A percentile compares a stretch with the other conserved stretches of the same genome.
Evolutionary conservation across 2,113 vertebrate species (phyloP).

Genomic region (Etheostoma spectabile): DNA sequence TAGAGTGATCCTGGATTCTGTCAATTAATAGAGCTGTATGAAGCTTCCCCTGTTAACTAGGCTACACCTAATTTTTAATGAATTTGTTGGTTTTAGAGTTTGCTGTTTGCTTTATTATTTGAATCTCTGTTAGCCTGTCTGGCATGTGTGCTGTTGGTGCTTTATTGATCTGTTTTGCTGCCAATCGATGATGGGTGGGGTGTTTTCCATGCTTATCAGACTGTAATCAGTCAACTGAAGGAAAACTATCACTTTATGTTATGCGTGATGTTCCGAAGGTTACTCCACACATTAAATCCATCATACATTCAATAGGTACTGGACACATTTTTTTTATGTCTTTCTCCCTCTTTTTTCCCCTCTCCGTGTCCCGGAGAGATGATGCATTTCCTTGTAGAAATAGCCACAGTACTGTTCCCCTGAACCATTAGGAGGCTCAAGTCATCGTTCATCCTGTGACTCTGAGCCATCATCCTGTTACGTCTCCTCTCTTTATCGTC

Average conservation of each 20-base stretch:
- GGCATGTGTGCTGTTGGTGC: constrained; percentile 65
- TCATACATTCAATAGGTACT: constrained; percentile 72
- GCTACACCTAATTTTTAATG: constrained; percentile 18
- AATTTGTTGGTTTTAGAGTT: constrained; percentile 33
- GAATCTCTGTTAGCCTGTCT: constrained; percentile 63
- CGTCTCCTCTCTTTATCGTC: constrained; percentile 56
- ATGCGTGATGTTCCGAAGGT: constrained; percentile 79
- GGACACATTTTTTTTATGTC: constrained; percentile 51
- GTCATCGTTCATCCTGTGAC: constrained; percentile 66
- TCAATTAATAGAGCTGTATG: constrained; percentile 23
- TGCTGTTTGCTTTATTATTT: constrained; percentile 55
- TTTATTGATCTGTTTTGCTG: constrained; percentile 85
- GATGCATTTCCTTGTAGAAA: constrained; percentile 66
- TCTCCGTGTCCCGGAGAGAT: constrained; percentile 50
- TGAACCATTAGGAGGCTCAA: constrained; percentile 60
- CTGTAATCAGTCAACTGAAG: constrained; percentile 85
- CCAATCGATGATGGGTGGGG: constrained; percentile 84
- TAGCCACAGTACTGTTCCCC: constrained; percentile 44
- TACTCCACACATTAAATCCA: constrained; percentile 75
- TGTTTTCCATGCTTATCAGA: constrained; percentile 85
- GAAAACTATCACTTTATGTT: constrained; percentile 85
- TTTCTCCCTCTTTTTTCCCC: constrained; percentile 20
- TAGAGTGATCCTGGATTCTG: constrained; percentile 10
- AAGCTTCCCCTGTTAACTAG: constrained; percentile 20
- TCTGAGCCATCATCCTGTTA: constrained; percentile 55